Evolutionary conservation across 2,113 vertebrate species (phyloP), one percentile per base, ranked within the genome.

Genomic region (Chelonoidis abingdonii): DNA sequence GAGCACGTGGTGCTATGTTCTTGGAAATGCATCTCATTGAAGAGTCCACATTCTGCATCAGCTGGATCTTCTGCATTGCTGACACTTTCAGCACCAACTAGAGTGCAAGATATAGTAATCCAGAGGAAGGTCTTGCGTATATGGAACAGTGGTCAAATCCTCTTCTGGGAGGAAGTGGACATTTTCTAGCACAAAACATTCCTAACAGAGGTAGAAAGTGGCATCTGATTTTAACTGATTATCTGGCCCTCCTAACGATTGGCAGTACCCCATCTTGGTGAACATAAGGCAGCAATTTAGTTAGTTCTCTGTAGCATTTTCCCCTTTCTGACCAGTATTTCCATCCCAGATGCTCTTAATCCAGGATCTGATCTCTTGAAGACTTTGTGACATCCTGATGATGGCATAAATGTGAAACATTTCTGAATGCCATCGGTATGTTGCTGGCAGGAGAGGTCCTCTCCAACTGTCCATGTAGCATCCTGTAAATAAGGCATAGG

Each of bases 21-120:
- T 31, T 13, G 57, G 57, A 11, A 59, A 59, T 5, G 27, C 57
- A 59, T 59, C 57, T 59, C 57, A 59, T 31, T 3, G 0, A 78
- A 91, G 81, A 31, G 65, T 7, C 13, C 22, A 17, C 8, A 4
- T 53, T 69, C 35, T 69, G 65, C 35, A n/a, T 69, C 16, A 69
- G 35, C 31, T 21, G 35, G 35, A 69, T 69, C 35, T 69, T 69
- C n/a, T n/a, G 65, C 19, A n/a, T 35, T 38, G 35, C 4, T 69
- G 35, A n/a, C 19, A 72, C 57, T 12, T 31, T 72, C 65, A 72
- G 16, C 7, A n/a, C 65, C 65, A 72, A 38, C 35, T 38, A 72
- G 57, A 72, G 17, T 22, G 35, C 35, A 38, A 38, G n/a, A 38
- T 72, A n/a, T 19, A 25, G 38, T 75, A 75, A 75, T 41, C 62